phyloP scores from a whole-genome alignment of 2,797 vertebrate genomes.

The Cynopterus sphinx region DNA sequence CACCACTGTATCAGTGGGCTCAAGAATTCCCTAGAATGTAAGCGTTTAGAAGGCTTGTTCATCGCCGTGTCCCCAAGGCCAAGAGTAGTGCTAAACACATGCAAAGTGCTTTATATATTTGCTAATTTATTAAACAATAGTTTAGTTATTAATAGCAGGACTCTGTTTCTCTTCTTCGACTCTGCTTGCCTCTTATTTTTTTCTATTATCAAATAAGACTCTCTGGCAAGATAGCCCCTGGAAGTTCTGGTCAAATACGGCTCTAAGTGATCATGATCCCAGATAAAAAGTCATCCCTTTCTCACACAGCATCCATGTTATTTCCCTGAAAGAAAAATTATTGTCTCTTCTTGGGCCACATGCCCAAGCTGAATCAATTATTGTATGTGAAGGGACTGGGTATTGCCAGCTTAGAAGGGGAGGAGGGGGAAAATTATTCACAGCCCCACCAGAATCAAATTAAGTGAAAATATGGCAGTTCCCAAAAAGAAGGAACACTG shows the following conservation, averaged over 20 bases:
- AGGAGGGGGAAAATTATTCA: background rate
- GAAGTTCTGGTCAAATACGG: background rate
- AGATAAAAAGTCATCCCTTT: background rate
- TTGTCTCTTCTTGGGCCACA: background rate
- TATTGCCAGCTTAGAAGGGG: background rate
- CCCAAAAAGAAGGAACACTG: background rate
- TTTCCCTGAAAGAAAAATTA: background rate
- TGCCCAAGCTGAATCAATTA: background rate
- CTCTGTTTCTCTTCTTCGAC: background rate
- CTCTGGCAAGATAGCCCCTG: background rate
- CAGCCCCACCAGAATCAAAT: background rate
- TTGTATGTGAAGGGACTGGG: background rate
- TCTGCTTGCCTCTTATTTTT: background rate
- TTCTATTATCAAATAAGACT: background rate
- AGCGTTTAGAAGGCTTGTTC: background rate
- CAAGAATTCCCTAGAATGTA: background rate
- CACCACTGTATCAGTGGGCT: background rate
- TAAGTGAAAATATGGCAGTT: background rate
- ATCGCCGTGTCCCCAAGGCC: background rate
- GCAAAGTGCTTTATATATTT: background rate
- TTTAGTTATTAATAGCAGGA: background rate
- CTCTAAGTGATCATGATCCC: background rate
- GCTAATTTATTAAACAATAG: background rate
- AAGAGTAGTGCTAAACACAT: background rate
- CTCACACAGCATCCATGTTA: background rate